Conservation (phyloP, 1,140 invertebrate species). For the Protaetia brevitarsis region DNA sequence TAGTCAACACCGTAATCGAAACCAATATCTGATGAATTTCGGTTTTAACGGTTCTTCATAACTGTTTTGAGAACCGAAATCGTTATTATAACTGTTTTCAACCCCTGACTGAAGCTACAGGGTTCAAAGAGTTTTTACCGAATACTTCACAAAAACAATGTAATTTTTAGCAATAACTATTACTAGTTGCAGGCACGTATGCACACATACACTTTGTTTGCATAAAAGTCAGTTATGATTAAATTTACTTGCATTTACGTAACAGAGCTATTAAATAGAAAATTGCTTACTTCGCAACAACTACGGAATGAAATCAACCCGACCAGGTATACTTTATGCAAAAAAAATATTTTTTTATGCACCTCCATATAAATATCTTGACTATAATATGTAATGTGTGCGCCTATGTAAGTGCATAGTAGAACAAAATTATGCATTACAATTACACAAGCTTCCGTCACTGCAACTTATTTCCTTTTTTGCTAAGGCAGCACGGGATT, state of each 20-base stretch:
- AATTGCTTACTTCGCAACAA: not conserved
- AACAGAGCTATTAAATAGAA: not conserved
- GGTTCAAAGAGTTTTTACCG: conserved; percentile 11
- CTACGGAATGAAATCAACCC: not conserved
- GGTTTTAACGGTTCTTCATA: too few relatives aligned
- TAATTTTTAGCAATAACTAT: not conserved
- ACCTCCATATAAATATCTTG: not conserved
- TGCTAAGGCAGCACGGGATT: not conserved
- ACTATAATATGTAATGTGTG: not conserved
- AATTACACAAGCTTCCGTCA: not conserved
- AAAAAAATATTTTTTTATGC: not conserved
- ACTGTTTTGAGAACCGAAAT: too few relatives aligned
- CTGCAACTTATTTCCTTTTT: conserved; percentile 4
- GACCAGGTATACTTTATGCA: not conserved
- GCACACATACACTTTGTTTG: not conserved
- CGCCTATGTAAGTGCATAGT: not conserved
- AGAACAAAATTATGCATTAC: not conserved
- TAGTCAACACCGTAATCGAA: too few relatives aligned
- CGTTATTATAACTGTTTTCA: too few relatives aligned
- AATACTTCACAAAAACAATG: conserved; percentile 8
- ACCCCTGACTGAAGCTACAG: too few relatives aligned
- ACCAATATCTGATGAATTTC: too few relatives aligned
- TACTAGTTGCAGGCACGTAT: too few relatives aligned
- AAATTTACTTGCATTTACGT: conserved; percentile 6
- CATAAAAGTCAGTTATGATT: not conserved